Conservation (phyloP, 2,113 vertebrate species). For the Orthonyx spaldingii region DNA sequence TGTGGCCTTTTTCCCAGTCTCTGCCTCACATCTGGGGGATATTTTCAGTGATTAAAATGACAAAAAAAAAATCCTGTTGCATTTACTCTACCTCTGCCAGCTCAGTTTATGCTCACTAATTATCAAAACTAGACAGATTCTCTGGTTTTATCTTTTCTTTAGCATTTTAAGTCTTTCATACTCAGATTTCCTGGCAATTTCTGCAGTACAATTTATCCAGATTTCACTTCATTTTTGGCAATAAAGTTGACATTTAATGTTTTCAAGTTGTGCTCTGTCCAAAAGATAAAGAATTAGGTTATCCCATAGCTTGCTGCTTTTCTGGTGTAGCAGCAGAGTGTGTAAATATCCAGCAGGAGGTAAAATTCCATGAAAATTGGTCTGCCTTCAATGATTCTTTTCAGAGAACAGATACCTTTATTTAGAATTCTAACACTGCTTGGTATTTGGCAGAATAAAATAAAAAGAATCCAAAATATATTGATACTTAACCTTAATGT, state of each 20-base stretch:
- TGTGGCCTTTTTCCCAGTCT: conserved; percentile 88
- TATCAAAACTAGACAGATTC: not conserved
- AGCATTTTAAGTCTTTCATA: not conserved
- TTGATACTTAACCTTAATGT: not conserved
- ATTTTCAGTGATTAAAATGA: not conserved
- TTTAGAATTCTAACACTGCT: not conserved
- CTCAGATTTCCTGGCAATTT: not conserved
- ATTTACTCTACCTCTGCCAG: not conserved
- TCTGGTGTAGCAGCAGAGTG: not conserved
- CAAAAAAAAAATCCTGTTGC: not conserved
- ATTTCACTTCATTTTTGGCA: not conserved
- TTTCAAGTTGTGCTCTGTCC: not conserved
- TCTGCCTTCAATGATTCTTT: not conserved
- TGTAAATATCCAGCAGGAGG: not conserved
- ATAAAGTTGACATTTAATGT: not conserved
- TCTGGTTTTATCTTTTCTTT: not conserved
- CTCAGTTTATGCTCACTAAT: not conserved
- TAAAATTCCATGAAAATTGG: not conserved
- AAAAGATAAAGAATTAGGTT: not conserved
- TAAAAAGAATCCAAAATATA: not conserved
- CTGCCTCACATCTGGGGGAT: conserved; percentile 84
- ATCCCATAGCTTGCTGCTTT: not conserved
- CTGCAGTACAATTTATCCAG: not conserved
- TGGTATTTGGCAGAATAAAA: not conserved
- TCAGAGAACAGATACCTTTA: not conserved